These are phyloP conservation scores for Pangasianodon gigas DNA, from an alignment of 2,113 vertebrate genomes.

Conservation along the genomic window DNA sequence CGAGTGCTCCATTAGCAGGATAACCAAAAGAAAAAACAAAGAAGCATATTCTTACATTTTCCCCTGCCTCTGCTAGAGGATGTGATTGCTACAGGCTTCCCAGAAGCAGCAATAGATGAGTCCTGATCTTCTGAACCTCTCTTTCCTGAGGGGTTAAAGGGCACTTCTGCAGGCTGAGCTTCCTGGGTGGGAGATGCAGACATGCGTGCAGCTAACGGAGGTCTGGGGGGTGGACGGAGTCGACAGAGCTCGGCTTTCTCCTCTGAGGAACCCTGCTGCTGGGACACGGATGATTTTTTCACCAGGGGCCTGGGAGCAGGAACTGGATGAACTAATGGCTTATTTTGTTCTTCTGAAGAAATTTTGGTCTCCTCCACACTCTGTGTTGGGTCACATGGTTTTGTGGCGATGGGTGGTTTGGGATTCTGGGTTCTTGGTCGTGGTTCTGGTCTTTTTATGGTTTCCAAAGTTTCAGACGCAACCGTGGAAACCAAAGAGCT, in stretches of 20 bases:
- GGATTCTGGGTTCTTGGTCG: conserved; percentile 73
- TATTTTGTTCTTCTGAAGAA: not conserved
- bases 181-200: conserved; percentile 5
- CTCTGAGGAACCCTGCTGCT: conserved; percentile 17
- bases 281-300: conserved; percentile 6
- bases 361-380: conserved; percentile 65
- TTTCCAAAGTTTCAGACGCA: conserved; percentile 77
- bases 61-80: conserved; percentile 54
- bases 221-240: conserved; percentile 17
- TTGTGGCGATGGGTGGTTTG: conserved; percentile 75
- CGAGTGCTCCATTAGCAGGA: no score
- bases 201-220: conserved; percentile 25
- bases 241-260: not conserved
- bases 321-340: not conserved
- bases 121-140: not conserved
- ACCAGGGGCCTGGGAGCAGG: conserved; percentile 69
- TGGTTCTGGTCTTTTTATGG: conserved; percentile 77
- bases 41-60: conserved; percentile 42
- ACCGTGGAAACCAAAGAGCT: not conserved
- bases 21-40: not conserved
- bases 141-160: not conserved
- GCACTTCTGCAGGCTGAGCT: not conserved
- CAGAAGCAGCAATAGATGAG: conserved; percentile 40
- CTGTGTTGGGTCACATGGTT: conserved; percentile 68
- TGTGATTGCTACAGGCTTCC: conserved; percentile 53